Percentiles rank a stretch among this genome's conserved stretches.
Evolutionary conservation across 2,797 vertebrate species (phyloP).

Genomic region (Paedocypris micromegethes): DNA sequence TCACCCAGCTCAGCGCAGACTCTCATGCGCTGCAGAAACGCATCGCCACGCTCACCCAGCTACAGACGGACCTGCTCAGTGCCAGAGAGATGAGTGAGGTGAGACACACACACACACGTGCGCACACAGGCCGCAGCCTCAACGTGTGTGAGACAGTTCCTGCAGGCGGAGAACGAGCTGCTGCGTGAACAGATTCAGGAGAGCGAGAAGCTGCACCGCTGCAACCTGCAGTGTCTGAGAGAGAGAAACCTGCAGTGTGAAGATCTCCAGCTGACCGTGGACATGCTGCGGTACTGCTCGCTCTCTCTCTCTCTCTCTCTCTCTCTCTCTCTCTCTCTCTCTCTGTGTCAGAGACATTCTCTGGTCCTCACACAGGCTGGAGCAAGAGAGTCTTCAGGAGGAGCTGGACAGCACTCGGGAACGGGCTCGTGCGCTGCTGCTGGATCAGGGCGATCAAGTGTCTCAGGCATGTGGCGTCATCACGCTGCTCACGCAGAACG

Average conservation of each 20-base stretch:
- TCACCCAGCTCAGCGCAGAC: slow-evolving; percentile 54
- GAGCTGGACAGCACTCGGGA: slow-evolving; percentile 64
- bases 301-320: background rate
- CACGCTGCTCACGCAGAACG: slow-evolving; percentile 62
- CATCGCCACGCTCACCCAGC: slow-evolving; percentile 61
- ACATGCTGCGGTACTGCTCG: slow-evolving; percentile 67
- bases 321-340: background rate
- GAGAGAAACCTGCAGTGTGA: slow-evolving; percentile 77
- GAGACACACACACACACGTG: background rate
- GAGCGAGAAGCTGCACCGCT: slow-evolving; percentile 69
- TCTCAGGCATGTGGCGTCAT: slow-evolving; percentile 66
- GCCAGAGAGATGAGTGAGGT: slow-evolving; percentile 70
- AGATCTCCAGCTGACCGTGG: slow-evolving; percentile 72
- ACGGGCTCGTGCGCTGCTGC: slow-evolving; percentile 52
- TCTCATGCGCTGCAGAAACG: slow-evolving; percentile 60
- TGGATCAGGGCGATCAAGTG: slow-evolving; percentile 67
- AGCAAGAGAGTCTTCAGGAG: slow-evolving; percentile 59
- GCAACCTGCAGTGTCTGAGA: slow-evolving; percentile 68
- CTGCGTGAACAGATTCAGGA: slow-evolving; percentile 75
- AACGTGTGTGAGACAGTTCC: slow-evolving; percentile 67
- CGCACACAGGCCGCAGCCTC: no score
- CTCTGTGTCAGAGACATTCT: background rate
- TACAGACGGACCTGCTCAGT: slow-evolving; percentile 56
- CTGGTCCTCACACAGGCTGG: slow-evolving; percentile 48
- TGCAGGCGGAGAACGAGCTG: slow-evolving; percentile 80